These are phyloP conservation scores for Meta bourneti DNA, from an alignment of 2,888 invertebrate genomes.

Conservation along the genomic window DNA sequence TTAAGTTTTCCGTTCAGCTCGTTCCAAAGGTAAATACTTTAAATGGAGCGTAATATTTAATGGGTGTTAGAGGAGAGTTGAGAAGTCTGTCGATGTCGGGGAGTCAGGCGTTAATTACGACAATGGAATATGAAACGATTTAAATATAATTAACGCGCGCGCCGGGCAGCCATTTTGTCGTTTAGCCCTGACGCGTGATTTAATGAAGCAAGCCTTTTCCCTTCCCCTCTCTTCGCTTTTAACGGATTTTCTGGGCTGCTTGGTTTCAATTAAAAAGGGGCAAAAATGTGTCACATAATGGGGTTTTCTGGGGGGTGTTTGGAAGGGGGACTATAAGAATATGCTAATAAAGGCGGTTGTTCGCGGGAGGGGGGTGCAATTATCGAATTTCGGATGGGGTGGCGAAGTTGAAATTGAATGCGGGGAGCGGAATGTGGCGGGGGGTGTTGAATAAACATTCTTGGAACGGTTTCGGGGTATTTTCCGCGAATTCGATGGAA, in stretches of 20 bases:
- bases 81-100: constrained; percentile 46
- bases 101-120: constrained; percentile 59
- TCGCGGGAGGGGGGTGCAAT: constrained; percentile 21
- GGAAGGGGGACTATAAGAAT: constrained; percentile 16
- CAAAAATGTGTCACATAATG: constrained; percentile 63
- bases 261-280: constrained; percentile 43
- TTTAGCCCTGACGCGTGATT: constrained; percentile 44
- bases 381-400: constrained; percentile 43
- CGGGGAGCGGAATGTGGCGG: neutral
- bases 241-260: constrained; percentile 51
- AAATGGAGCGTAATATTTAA: constrained; percentile 62
- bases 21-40: constrained; percentile 65
- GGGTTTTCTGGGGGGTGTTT: neutral
- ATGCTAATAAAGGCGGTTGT: constrained; percentile 37
- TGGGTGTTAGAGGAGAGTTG: constrained; percentile 38
- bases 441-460: constrained; percentile 6
- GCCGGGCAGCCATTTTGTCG: constrained; percentile 58
- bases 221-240: neutral
- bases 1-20: constrained; percentile 41
- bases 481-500: too few species aligned
- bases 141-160: constrained; percentile 72
- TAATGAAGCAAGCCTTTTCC: constrained; percentile 37
- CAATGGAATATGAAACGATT: constrained; percentile 72
- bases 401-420: constrained; percentile 2
- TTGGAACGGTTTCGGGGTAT: constrained; percentile 15